phyloP scores from a whole-genome alignment of 1,140 invertebrate genomes.

The Diachasma alloeum region DNA sequence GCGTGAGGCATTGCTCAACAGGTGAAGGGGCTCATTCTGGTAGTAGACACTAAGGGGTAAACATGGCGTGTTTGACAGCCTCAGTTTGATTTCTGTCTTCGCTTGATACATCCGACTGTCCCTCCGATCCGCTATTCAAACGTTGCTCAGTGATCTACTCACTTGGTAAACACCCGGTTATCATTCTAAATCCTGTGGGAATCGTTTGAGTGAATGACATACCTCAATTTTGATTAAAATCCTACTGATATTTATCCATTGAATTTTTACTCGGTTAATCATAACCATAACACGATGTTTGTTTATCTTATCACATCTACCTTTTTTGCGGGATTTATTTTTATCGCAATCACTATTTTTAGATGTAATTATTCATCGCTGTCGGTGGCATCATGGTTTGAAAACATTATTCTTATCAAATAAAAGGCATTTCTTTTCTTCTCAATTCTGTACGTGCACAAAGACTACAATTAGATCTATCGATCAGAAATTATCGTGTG shows the following conservation, averaged over 20 bases:
- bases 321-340: background rate
- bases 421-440: background rate
- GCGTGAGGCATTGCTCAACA: slow-evolving; percentile 53
- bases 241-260: background rate
- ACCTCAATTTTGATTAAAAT: background rate
- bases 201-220: background rate
- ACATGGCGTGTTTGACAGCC: background rate
- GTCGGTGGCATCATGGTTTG: background rate
- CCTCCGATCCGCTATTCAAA: background rate
- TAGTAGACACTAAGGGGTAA: slow-evolving; percentile 38
- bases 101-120: background rate
- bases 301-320: background rate
- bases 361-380: background rate
- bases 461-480: too few species aligned
- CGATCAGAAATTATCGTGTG: too few species aligned
- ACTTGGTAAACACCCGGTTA: background rate
- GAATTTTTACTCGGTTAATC: background rate
- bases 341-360: background rate
- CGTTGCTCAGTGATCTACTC: background rate
- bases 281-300: background rate
- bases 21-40: slow-evolving; percentile 52
- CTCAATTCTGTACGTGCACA: too few species aligned
- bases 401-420: background rate
- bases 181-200: background rate
- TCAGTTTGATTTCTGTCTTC: background rate